Evolutionary conservation across 2,888 invertebrate species (phyloP).

Genomic region (Conus canariensis): DNA sequence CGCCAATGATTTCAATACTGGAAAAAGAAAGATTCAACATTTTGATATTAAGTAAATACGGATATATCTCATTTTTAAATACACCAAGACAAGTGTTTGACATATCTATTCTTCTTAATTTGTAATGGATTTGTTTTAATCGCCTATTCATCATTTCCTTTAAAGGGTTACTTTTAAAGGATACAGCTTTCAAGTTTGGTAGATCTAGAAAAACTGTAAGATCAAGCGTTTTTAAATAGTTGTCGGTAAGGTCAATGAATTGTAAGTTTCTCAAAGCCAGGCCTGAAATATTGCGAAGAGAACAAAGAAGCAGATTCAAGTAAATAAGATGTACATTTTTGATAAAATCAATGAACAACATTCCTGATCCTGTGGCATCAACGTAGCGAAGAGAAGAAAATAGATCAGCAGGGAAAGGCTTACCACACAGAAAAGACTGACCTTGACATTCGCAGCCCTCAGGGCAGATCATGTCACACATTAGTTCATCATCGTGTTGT

Average conservation of each 20-base stretch:
- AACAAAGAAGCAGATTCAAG: neutral
- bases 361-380: neutral
- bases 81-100: neutral
- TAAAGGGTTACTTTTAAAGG: neutral
- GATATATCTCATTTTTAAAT: neutral
- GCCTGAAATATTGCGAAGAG: neutral
- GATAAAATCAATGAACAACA: neutral
- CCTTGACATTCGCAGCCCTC: conserved; percentile 3
- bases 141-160: no score
- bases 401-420: neutral
- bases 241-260: neutral
- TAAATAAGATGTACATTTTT: neutral
- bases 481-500: conserved; percentile 2
- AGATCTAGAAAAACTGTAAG: neutral
- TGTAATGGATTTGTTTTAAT: neutral
- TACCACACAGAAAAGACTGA: neutral
- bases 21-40: neutral
- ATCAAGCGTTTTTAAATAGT: neutral
- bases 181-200: neutral
- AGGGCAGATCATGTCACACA: conserved; percentile 26
- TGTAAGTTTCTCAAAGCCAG: neutral
- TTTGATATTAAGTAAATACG: neutral
- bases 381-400: neutral
- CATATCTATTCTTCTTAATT: neutral
- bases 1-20: neutral